phyloP scores from a whole-genome alignment of 2,113 vertebrate species.

The Chloropsis hardwickii region DNA sequence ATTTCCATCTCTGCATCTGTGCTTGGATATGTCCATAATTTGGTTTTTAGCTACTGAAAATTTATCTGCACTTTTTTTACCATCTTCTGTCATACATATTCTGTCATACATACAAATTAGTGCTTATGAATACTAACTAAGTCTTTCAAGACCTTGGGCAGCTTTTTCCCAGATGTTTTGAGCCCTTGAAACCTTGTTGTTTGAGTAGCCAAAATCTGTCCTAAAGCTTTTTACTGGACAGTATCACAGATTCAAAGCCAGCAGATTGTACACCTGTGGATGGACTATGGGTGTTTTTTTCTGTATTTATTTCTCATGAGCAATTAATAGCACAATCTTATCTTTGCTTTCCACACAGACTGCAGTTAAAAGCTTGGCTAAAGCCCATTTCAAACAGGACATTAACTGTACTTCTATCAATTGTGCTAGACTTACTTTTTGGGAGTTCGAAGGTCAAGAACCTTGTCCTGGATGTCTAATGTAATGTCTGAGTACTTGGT shows the following conservation, averaged over 20 bases:
- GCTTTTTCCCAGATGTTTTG: not conserved
- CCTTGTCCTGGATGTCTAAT: slow-evolving; percentile 84
- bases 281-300: not conserved
- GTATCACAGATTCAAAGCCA: not conserved
- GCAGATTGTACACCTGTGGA: not conserved
- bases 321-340: not conserved
- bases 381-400: not conserved
- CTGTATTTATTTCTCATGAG: not conserved
- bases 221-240: not conserved
- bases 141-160: not conserved
- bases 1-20: not conserved
- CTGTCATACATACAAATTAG: not conserved
- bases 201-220: not conserved
- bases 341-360: not conserved
- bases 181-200: not conserved
- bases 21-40: not conserved
- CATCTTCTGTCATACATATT: not conserved
- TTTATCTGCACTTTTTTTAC: not conserved
- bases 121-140: not conserved
- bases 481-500: slow-evolving; percentile 82
- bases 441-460: slow-evolving; percentile 87
- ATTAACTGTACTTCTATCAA: not conserved
- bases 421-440: slow-evolving; percentile 81
- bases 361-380: not conserved
- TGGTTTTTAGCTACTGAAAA: not conserved